Base-by-base conservation (phyloP, 2,113 vertebrate genomes). In the Emydocephalus ijimae region DNA sequence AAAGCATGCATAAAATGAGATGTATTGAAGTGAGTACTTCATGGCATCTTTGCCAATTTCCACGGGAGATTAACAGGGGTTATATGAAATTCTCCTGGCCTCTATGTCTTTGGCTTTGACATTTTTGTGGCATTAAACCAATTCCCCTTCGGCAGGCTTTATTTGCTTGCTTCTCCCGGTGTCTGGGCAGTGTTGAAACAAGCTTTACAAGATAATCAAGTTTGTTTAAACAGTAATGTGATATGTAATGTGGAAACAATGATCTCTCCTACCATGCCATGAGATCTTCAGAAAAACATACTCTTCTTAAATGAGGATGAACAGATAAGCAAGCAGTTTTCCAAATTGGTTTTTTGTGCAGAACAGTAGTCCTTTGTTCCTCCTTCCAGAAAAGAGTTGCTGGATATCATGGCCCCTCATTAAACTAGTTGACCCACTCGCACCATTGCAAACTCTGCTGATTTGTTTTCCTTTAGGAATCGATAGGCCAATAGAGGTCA, bases 61-160 rank as follows among this genome's bases (percentile, higher is more conserved):
- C 85, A 34, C 26, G 2, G 50, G 6, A 50, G 91, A 93, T 93
- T 92, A 93, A 45, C 69, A 92, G 92, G 85, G 92, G 34, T 88
- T 64, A 85, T 93, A 10, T 92, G 85, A 92, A 92, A 56, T 94
- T 87, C 91, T 88, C 89, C 61, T 69, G 91, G 88, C 90, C 24
- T 43, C 89, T 69, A 56, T 64, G 11, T 43, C 61, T 93, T 95
- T 93, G 90, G 43, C 69, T 95, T 92, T 94, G 87, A 90, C 0
- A 0, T 93, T 94, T 92, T 54, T 20, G 39, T 57, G 34, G 87
- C 90, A 94, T 91, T 85, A 85, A 95, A 64, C 87, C 52, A 94
- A 85, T 92, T 93, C 89, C 91, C 52, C 24, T 45, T 34, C 34
- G 20, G n/a, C 90, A 12, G 90, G 29, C 26, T 15, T 86, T 64